Conservation (phyloP, 2,113 vertebrate species). For the Camelus dromedarius region DNA sequence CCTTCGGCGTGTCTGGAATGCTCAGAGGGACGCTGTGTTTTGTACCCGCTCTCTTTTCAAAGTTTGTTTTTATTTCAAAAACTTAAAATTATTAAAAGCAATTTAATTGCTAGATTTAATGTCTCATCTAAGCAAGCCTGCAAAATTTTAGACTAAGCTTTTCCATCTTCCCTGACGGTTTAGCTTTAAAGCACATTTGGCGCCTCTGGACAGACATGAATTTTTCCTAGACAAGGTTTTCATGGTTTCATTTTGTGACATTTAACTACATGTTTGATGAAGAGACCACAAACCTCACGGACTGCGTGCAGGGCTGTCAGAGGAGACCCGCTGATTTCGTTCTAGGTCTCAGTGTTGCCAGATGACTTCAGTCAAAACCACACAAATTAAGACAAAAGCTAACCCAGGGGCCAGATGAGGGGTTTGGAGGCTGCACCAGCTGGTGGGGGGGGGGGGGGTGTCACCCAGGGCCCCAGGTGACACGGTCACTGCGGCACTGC, state of each 20-base stretch:
- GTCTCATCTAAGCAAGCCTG: not conserved
- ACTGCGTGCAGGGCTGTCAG: slow-evolving; percentile 34
- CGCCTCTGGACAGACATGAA: slow-evolving; percentile 66
- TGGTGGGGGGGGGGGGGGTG: not conserved
- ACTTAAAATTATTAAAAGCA: slow-evolving; percentile 42
- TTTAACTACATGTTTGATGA: slow-evolving; percentile 77
- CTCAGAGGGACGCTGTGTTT: not conserved
- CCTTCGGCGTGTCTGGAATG: not conserved
- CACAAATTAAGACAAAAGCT: not conserved
- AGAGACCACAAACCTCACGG: slow-evolving; percentile 74
- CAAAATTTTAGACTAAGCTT: not conserved
- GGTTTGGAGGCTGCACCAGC: not conserved
- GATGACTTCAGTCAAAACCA: slow-evolving; percentile 26
- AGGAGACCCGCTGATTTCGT: slow-evolving; percentile 36
- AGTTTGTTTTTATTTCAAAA: slow-evolving; percentile 64
- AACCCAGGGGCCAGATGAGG: not conserved
- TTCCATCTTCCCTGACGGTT: not conserved
- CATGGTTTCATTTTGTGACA: slow-evolving; percentile 75
- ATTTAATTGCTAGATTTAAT: not conserved
- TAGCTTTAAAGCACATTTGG: slow-evolving; percentile 29
- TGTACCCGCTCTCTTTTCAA: not conserved
- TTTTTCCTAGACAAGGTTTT: slow-evolving; percentile 75
- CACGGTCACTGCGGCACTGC: not conserved
- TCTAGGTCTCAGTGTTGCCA: not conserved
- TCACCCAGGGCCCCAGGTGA: not conserved